Evolutionary conservation across 2,888 invertebrate genomes (phyloP), one percentile per base, ranked within the genome.

Genomic region (Spialia ferax): DNA sequence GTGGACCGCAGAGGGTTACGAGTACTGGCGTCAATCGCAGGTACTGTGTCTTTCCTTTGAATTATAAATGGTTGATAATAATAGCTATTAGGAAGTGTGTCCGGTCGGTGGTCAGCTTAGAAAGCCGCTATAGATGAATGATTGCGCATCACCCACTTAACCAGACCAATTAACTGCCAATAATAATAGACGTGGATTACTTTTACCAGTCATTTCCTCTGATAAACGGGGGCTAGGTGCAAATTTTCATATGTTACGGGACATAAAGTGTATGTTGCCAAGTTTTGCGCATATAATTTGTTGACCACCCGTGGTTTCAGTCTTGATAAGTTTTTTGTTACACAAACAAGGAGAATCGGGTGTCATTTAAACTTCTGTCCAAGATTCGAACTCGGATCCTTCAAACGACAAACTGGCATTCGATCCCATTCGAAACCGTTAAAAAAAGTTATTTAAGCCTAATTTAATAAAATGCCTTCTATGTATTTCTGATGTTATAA

Each of bases 111-210:
- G 55, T 20, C 13, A 11, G 26, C 50, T 15, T 65, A 59, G 65
- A 65, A 65, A 65, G 57, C 50, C 35, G 65, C 57, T 15, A 65
- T 54, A 52, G 69, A 55, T 55, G 69, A 60, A 64, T 64, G 60
- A 55, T 64, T 54, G 35, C 57, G 38, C 42, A 42, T 59, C 57
- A 57, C 60, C 65, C 72, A 70, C 70, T 74, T 75, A 70, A 70
- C 71, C 68, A 63, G 62, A 69, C 69, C 72, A 73, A 71, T 75
- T 75, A 71, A 68, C 69, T 66, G 70, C 68, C 70, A 68, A 74
- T 71, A 73, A 74, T 73, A 71, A 73, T 71, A 57, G 61, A 62
- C 68, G 68, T 70, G 70, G 71, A 69, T 72, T 69, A 69, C 61
- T 59, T 60, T 60, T 69, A 59, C 69, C 61, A 65, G 50, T 62